Conservation (phyloP, 2,797 vertebrate species). For the Coregonus suidteri region DNA sequence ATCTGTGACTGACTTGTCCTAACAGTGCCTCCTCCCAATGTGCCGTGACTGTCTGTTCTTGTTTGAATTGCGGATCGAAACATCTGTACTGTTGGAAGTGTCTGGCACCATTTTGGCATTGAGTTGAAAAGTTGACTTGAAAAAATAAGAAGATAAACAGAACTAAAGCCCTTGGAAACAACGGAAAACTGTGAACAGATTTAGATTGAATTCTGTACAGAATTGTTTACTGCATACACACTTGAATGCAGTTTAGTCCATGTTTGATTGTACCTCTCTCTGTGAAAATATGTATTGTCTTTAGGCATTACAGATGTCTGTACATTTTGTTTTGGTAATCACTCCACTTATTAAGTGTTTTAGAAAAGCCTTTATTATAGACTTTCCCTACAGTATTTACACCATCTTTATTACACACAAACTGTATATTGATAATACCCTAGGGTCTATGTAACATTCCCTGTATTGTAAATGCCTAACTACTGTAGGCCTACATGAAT, state of each 20-base stretch:
- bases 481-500: too few relatives aligned
- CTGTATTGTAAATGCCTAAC: too few relatives aligned
- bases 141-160: neutral
- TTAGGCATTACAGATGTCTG: neutral
- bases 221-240: neutral
- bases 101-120: neutral
- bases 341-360: neutral
- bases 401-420: neutral
- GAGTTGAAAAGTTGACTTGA: neutral
- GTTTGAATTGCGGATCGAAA: neutral
- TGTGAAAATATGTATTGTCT: neutral
- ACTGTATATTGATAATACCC: neutral
- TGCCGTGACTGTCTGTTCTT: neutral
- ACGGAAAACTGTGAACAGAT: too few relatives aligned
- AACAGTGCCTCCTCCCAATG: neutral
- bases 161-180: neutral
- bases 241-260: too few relatives aligned
- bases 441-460: too few relatives aligned
- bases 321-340: too few relatives aligned
- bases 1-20: neutral
- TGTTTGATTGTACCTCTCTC: too few relatives aligned
- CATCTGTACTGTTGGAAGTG: neutral
- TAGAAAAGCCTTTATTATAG: neutral
- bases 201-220: neutral
- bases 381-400: neutral